These are phyloP conservation scores for Vespertilio murinus DNA, from an alignment of 2,797 vertebrate species.

Conservation along the genomic window DNA sequence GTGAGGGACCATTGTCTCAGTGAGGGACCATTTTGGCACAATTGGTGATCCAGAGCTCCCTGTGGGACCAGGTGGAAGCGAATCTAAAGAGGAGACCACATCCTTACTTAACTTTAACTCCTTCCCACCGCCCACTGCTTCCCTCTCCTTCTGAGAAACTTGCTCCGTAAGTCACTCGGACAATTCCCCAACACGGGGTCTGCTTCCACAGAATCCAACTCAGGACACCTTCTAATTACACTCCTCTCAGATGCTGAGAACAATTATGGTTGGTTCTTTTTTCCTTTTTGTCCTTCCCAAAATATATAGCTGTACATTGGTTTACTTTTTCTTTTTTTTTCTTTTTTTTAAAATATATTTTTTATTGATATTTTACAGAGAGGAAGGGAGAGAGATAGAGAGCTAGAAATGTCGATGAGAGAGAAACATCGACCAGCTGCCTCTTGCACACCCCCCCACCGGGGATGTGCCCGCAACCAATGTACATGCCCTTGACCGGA, in stretches of 20 bases:
- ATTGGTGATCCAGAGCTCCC: neutral
- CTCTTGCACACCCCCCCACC: too few relatives aligned
- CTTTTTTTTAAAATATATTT: too few relatives aligned
- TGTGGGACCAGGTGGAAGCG: fast-evolving
- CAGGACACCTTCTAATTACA: neutral
- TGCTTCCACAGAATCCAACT: neutral
- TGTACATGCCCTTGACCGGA: too few relatives aligned
- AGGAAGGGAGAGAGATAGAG: too few relatives aligned
- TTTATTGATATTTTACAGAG: too few relatives aligned
- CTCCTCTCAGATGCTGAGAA: neutral
- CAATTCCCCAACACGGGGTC: neutral
- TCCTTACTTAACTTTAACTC: neutral
- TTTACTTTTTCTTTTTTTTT: neutral
- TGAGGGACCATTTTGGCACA: too few relatives aligned
- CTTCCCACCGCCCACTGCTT: neutral
- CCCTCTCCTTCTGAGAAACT: neutral
- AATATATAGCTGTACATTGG: neutral
- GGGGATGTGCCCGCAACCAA: too few relatives aligned
- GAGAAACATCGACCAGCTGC: too few relatives aligned
- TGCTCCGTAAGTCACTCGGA: neutral
- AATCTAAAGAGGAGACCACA: neutral
- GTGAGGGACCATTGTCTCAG: neutral
- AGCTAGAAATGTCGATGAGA: too few relatives aligned
- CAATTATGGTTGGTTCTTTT: neutral
- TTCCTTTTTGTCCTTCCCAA: neutral